Evolutionary conservation across 1,140 invertebrate species (phyloP).

Genomic region (Glossosoma conforme): DNA sequence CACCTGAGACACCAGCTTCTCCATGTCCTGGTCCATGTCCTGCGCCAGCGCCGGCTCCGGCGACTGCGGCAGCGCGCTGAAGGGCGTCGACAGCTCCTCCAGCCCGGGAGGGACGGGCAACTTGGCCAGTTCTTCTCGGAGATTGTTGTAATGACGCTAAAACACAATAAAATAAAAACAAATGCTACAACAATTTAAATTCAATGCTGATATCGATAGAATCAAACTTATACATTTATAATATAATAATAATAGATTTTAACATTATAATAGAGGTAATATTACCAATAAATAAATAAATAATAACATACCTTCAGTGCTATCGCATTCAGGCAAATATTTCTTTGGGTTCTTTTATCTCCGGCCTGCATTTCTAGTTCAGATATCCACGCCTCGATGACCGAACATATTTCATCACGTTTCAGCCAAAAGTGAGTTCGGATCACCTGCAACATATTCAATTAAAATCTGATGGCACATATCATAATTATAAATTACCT

Average conservation of each 20-base stretch:
- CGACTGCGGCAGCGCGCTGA: slow-evolving; percentile 48
- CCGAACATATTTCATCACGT: slow-evolving; percentile 81
- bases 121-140: slow-evolving; percentile 75
- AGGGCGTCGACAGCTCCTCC: slow-evolving; percentile 62
- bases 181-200: slow-evolving; percentile 21
- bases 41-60: slow-evolving; percentile 33
- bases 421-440: slow-evolving; percentile 94
- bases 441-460: slow-evolving; percentile 69
- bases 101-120: slow-evolving; percentile 68
- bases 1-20: slow-evolving; percentile 69
- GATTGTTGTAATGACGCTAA: slow-evolving; percentile 72
- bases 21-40: slow-evolving; percentile 65
- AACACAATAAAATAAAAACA: slow-evolving; percentile 32
- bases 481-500: too few relatives aligned
- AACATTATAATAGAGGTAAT: not conserved
- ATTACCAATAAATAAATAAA: slow-evolving; percentile 6
- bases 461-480: too few relatives aligned
- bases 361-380: slow-evolving; percentile 73
- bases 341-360: slow-evolving; percentile 67
- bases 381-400: slow-evolving; percentile 85
- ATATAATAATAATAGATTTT: not conserved
- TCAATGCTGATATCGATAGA: too few relatives aligned
- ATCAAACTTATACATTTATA: not conserved
- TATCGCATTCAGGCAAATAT: slow-evolving; percentile 69
- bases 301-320: slow-evolving; percentile 61